phyloP scores from a whole-genome alignment of 1,140 invertebrate species.

The Olivierus martensii region DNA sequence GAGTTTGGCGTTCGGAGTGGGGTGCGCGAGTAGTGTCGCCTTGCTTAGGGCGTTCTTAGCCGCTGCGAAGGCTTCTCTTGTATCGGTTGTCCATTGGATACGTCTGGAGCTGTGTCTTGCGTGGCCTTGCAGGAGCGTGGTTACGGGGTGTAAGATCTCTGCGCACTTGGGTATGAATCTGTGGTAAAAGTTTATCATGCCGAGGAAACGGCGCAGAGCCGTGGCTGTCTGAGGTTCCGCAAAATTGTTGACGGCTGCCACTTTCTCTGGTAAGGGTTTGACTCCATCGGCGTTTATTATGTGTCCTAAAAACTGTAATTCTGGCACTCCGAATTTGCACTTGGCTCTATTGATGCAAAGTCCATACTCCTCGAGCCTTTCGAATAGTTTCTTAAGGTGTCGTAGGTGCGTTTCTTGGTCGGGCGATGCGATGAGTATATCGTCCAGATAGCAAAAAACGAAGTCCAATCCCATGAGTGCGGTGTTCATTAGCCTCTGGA shows the following conservation, averaged over 20 bases:
- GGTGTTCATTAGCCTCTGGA: constrained; percentile 11
- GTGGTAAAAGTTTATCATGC: constrained; percentile 30
- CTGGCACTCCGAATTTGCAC: neutral
- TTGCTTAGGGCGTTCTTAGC: constrained; percentile 26
- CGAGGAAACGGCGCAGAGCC: constrained; percentile 27
- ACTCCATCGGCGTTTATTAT: too few species aligned
- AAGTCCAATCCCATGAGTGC: neutral
- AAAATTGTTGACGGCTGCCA: neutral
- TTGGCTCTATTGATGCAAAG: too few species aligned
- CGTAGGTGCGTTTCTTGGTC: constrained; percentile 25
- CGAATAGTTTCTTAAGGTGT: too few species aligned
- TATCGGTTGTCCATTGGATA: constrained; percentile 11
- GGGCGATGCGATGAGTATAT: constrained; percentile 31
- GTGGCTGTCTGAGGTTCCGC: constrained; percentile 23
- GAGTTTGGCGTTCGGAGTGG: neutral
- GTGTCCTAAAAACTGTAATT: too few species aligned
- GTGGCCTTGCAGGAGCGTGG: neutral
- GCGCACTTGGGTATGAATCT: constrained; percentile 3
- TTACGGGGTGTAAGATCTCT: neutral
- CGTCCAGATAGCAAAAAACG: neutral
- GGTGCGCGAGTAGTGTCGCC: neutral
- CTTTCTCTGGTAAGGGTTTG: neutral
- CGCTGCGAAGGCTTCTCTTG: constrained; percentile 25
- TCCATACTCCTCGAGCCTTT: too few species aligned
- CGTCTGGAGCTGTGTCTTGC: neutral